These are phyloP conservation scores for Artemia franciscana DNA, from an alignment of 1,140 invertebrate genomes.

Conservation along the genomic window DNA sequence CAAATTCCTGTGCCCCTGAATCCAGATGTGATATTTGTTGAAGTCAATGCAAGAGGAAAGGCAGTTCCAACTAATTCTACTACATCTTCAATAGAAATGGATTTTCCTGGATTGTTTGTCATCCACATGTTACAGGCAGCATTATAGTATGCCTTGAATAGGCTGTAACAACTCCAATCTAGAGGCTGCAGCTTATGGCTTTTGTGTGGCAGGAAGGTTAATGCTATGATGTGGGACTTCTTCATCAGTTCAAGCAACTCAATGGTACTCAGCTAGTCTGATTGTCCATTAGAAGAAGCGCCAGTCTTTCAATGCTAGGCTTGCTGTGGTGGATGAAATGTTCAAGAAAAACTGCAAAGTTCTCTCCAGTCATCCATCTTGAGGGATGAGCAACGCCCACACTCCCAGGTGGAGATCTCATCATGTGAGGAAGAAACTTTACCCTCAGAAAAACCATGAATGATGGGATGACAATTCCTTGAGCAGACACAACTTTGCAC, in stretches of 20 bases:
- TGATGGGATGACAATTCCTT: slow-evolving; percentile 16
- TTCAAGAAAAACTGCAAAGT: slow-evolving; percentile 18
- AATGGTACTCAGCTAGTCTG: slow-evolving; percentile 16
- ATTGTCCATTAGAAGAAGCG: slow-evolving; percentile 18
- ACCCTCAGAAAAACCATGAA: slow-evolving; percentile 17
- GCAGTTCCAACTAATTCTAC: neutral
- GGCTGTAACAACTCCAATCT: slow-evolving; percentile 21
- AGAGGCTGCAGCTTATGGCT: slow-evolving; percentile 25
- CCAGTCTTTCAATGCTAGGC: slow-evolving; percentile 10
- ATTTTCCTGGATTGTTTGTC: neutral
- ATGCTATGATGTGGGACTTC: slow-evolving; percentile 17
- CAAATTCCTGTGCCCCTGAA: neutral
- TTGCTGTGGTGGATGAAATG: slow-evolving; percentile 20
- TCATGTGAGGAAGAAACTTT: slow-evolving; percentile 7
- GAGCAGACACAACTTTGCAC: slow-evolving; percentile 18
- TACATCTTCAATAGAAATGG: neutral
- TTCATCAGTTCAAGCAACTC: slow-evolving; percentile 14
- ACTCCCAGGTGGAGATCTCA: slow-evolving; percentile 15
- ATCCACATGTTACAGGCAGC: neutral
- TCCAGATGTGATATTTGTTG: neutral
- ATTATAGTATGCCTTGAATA: slow-evolving; percentile 18
- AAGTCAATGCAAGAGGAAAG: neutral
- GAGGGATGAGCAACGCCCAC: slow-evolving; percentile 16
- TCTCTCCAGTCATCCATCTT: slow-evolving; percentile 17
- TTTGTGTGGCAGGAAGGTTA: slow-evolving; percentile 24